Percentiles rank a stretch among this genome's conserved stretches.
phyloP scores from a whole-genome alignment of 2,888 invertebrate species.

The Hoplodrina blanda region DNA sequence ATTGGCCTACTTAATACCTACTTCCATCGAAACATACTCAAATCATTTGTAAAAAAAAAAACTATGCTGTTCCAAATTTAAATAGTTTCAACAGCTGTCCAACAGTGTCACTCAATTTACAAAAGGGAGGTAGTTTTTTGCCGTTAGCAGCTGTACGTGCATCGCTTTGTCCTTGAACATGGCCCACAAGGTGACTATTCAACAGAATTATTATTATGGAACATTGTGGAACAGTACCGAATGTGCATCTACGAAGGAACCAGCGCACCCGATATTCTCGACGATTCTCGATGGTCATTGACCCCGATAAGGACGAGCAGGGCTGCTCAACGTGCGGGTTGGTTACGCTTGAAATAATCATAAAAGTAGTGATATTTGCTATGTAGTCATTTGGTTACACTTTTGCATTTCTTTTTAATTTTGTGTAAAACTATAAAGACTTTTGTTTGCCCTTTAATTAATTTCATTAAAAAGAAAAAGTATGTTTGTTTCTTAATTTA shows the following conservation, averaged over 20 bases:
- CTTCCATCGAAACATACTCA: no score
- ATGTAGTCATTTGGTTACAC: no score
- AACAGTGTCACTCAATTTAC: neutral
- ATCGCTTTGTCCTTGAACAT: constrained; percentile 53
- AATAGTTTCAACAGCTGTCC: neutral
- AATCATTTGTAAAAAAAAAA: neutral
- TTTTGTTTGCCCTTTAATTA: no score
- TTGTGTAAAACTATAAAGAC: no score
- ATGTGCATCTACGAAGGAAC: neutral
- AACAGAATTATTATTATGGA: constrained; percentile 18
- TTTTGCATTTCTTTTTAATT: no score
- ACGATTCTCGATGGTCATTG: constrained; percentile 28
- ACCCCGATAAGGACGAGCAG: constrained; percentile 31
- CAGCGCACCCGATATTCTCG: constrained; percentile 28
- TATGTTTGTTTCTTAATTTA: no score
- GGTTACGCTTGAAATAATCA: neutral
- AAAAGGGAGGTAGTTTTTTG: constrained; percentile 12
- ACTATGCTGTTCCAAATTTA: neutral
- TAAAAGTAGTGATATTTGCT: neutral
- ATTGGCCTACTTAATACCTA: no score
- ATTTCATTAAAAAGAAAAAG: no score
- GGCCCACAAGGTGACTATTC: constrained; percentile 49
- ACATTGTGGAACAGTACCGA: constrained; percentile 42
- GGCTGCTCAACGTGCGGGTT: constrained; percentile 39
- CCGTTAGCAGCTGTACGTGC: constrained; percentile 1